Evolutionary conservation across 2,113 vertebrate genomes (phyloP).

Genomic region (Tragelaphus strepsiceros): DNA sequence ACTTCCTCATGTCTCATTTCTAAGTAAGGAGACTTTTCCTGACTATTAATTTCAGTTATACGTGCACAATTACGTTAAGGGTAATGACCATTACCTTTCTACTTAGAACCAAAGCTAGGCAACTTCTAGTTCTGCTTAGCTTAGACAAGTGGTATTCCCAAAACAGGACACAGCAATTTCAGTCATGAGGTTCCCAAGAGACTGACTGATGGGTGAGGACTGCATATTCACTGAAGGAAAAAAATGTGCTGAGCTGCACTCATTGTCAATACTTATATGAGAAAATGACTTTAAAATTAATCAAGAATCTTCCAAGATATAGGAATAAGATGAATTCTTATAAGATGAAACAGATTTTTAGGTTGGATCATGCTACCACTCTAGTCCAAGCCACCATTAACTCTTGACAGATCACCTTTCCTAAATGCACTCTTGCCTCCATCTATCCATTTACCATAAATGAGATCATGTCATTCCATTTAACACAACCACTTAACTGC

Average conservation of each 20-base stretch:
- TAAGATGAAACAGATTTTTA: neutral
- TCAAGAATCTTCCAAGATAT: neutral
- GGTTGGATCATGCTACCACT: neutral
- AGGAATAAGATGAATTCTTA: neutral
- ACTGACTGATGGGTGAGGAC: neutral
- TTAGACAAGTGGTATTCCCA: neutral
- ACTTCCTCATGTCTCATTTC: neutral
- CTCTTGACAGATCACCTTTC: neutral
- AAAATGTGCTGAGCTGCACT: neutral
- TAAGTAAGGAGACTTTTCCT: neutral
- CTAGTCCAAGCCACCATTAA: neutral
- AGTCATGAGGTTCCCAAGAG: neutral
- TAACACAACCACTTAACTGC: neutral
- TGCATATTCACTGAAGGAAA: neutral
- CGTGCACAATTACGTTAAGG: neutral
- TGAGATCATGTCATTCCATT: neutral
- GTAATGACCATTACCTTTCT: neutral
- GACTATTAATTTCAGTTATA: neutral
- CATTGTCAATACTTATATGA: neutral
- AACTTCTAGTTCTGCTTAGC: neutral
- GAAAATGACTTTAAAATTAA: neutral
- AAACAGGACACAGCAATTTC: neutral
- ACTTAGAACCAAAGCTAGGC: neutral
- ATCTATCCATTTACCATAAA: neutral
- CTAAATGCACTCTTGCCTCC: neutral